Percentiles rank a stretch among this genome's conserved stretches.
These are phyloP conservation scores for Pecten maximus DNA, from an alignment of 2,888 invertebrate genomes.

Conservation along the genomic window DNA sequence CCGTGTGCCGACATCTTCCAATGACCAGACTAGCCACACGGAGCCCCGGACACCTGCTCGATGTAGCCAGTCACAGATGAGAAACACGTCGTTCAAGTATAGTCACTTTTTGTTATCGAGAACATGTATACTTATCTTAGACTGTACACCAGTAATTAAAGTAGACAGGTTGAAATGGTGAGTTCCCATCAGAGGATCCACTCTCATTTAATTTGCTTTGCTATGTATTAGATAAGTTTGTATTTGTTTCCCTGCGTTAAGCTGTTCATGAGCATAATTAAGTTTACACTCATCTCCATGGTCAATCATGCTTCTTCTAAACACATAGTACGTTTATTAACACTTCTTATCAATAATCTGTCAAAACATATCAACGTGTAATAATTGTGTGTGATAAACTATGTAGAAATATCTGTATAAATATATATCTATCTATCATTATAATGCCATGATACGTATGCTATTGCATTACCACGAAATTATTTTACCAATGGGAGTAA, in stretches of 20 bases:
- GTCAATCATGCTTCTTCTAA: neutral
- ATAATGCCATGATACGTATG: too few species aligned
- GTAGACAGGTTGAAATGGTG: neutral
- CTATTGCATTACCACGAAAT: too few species aligned
- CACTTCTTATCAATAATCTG: neutral
- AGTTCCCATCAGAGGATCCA: neutral
- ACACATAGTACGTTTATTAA: neutral
- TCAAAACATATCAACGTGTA: neutral
- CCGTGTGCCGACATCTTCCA: neutral
- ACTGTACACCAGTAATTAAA: neutral
- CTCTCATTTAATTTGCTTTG: neutral
- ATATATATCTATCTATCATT: too few species aligned
- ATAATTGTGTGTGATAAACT: neutral
- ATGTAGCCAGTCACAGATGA: neutral
- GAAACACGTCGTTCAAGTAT: neutral
- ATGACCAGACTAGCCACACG: slow-evolving; percentile 13
- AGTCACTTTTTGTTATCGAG: neutral
- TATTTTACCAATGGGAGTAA: too few species aligned
- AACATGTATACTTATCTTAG: neutral
- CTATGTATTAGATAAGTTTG: neutral
- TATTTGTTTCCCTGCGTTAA: neutral
- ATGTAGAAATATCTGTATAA: neutral
- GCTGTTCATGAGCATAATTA: neutral
- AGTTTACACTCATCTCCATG: neutral
- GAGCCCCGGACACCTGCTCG: neutral